These are phyloP conservation scores for Drosophila gunungcola DNA, from an alignment of 1,140 invertebrate species.

Conservation along the genomic window DNA sequence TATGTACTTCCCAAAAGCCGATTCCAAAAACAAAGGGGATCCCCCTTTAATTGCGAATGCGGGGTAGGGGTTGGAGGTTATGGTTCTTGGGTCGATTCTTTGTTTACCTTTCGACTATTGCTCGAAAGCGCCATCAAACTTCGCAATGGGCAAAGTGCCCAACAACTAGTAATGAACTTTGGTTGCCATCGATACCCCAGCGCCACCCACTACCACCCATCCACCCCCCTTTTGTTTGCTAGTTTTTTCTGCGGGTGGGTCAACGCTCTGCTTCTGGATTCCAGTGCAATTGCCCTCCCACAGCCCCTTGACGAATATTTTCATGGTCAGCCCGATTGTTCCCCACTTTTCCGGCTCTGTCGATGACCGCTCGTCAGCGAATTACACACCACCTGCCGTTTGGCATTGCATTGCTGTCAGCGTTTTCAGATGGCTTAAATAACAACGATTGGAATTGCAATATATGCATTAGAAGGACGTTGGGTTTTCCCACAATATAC, in stretches of 20 bases:
- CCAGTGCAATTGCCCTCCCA: conserved; percentile 29
- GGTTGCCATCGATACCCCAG: conserved; percentile 29
- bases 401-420: conserved; percentile 4
- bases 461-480: not conserved
- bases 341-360: conserved; percentile 4
- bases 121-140: conserved; percentile 34
- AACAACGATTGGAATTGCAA: not conserved
- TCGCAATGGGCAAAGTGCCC: conserved; percentile 23
- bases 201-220: not conserved
- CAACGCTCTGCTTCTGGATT: conserved; percentile 32
- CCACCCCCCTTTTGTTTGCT: not conserved
- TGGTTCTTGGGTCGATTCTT: conserved; percentile 58
- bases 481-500: too few species aligned
- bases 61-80: not conserved
- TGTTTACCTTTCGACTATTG: conserved; percentile 72
- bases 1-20: conserved; percentile 37
- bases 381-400: conserved; percentile 2
- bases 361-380: conserved; percentile 18
- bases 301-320: conserved; percentile 36
- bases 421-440: conserved; percentile 3
- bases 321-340: conserved; percentile 43
- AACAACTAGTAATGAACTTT: conserved; percentile 65
- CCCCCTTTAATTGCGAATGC: not conserved
- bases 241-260: conserved; percentile 35
- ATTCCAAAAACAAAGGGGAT: conserved; percentile 49